Conservation (phyloP, 1,140 invertebrate genomes). For the Globodera ellingtonae region DNA sequence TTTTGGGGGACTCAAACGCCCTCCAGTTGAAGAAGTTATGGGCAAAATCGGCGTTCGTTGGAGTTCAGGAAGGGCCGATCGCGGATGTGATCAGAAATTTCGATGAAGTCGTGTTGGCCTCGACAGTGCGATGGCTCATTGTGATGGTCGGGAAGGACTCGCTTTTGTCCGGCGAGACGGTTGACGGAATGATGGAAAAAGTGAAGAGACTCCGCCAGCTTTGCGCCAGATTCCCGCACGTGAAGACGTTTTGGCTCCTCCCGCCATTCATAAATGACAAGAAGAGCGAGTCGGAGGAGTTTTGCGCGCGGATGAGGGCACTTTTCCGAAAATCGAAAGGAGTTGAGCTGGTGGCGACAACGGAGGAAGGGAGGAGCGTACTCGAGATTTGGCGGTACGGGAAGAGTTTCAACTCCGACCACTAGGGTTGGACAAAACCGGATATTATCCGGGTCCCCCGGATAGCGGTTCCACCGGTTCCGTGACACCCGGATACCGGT, state of each 20-base stretch:
- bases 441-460: too few species aligned
- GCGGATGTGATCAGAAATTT: slow-evolving; percentile 13
- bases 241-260: slow-evolving; percentile 1
- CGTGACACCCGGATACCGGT: too few species aligned
- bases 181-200: slow-evolving; percentile 6
- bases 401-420: not conserved
- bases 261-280: not conserved
- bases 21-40: slow-evolving; percentile 2
- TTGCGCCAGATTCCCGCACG: not conserved
- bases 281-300: slow-evolving; percentile 2
- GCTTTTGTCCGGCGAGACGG: not conserved
- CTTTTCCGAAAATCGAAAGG: not conserved
- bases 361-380: not conserved
- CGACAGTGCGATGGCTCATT: not conserved
- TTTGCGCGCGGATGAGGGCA: not conserved
- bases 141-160: slow-evolving; percentile 11
- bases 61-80: not conserved
- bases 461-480: too few species aligned
- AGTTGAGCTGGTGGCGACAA: not conserved
- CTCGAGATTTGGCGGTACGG: not conserved
- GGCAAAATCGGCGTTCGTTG: not conserved
- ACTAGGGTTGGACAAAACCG: too few species aligned
- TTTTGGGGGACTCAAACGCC: not conserved
- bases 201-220: slow-evolving; percentile 3
- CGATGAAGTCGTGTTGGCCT: not conserved